Base-by-base conservation (phyloP, 2,797 vertebrate genomes). In the Enteromius radiatus region DNA sequence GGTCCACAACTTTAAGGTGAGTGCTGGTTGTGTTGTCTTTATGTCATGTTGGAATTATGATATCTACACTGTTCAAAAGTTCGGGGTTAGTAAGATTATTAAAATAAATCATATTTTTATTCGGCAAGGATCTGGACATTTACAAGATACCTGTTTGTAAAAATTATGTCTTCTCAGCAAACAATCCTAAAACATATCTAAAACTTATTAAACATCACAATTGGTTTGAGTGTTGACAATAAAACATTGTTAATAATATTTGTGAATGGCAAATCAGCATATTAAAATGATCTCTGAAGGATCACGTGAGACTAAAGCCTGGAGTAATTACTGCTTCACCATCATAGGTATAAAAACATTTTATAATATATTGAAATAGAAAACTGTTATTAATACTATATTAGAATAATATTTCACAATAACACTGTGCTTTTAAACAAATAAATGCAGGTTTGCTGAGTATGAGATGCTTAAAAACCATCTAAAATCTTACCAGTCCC, bases 1-100 rank as follows among this genome's bases (percentile, higher is more conserved):
- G 95, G 95, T 96, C 86, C 98, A 99, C 94, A 99, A 98, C 94
- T 99, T 99, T 87, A 99, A 99, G 97, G 98, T 99, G 93, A 97
- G 95, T 23, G 14, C 28, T 43, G 67, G 65, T 79, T 80, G 75
- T 88, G 17, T 56, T 65, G 5, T 45, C 21, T 23, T 43, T 31
- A 82, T 87, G 76, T 12, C 81, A 78, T 81, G 81, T 84, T 87
- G 77, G 84, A 80, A 14, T 49, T 45, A 19, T 69, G 7, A 31
- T 49, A 49, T 19, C 23, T 49, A 21, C 23, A 31, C 15, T 19
- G 0, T 11, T 70, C 17, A 49, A 49, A 10, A 49, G 26, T 70
- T 47, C 31, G 43, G 15, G 23, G n/a, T 26, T 11, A 47, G 23
- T 28, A 70, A 41, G 12, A 33, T 28, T 31, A 31, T 63, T 15